A percentile compares a stretch with the other conserved stretches of the same genome.
These are phyloP conservation scores for Standfussiana lucernea DNA, from an alignment of 2,888 invertebrate genomes.

Conservation along the genomic window DNA sequence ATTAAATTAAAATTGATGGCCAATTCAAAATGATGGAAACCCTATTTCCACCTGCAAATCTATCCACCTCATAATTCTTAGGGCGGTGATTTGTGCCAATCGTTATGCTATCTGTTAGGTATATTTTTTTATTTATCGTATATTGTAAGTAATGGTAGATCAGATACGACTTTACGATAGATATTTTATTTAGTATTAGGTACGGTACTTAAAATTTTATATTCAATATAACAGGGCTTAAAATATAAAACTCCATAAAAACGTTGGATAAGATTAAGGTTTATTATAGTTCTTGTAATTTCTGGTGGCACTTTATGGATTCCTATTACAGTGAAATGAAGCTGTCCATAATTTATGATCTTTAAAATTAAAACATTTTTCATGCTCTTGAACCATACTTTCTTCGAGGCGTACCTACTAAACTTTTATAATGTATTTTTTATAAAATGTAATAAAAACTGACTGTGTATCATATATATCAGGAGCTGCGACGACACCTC, in stretches of 20 bases:
- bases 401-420: conserved; percentile 17
- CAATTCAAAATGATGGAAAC: too few species aligned
- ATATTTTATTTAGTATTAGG: neutral
- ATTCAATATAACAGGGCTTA: conserved; percentile 19
- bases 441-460: conserved; percentile 30
- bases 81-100: neutral
- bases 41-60: neutral
- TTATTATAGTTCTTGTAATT: conserved; percentile 66
- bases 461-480: neutral
- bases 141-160: neutral
- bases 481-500: conserved; percentile 5
- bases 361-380: conserved; percentile 71
- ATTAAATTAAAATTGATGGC: neutral
- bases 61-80: neutral
- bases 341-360: conserved; percentile 71
- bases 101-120: neutral
- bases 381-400: conserved; percentile 45
- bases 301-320: conserved; percentile 63
- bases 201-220: neutral
- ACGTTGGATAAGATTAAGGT: conserved; percentile 46
- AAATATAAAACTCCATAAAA: conserved; percentile 38
- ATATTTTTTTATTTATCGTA: neutral
- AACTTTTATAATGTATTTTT: conserved; percentile 57
- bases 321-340: conserved; percentile 69
- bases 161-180: neutral